Evolutionary conservation across 2,888 invertebrate species (phyloP).

Genomic region (Drosophila formosana): DNA sequence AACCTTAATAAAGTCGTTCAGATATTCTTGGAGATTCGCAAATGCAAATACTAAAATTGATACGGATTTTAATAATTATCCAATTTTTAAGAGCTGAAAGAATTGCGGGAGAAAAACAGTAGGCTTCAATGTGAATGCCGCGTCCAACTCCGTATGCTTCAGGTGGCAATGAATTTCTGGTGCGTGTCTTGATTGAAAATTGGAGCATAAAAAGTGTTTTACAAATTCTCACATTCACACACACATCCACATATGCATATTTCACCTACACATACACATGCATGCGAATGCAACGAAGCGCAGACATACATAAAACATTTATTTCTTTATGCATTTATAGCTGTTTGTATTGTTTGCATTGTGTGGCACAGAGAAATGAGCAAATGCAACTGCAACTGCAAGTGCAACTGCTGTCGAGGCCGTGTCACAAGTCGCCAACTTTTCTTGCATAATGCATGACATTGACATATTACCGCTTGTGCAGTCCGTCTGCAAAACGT

Average conservation of each 20-base stretch:
- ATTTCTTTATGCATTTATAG: constrained; percentile 63
- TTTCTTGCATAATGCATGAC: constrained; percentile 73
- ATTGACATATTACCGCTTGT: constrained; percentile 64
- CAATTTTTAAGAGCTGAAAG: constrained; percentile 6
- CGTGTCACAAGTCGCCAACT: constrained; percentile 46
- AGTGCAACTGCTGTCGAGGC: constrained; percentile 24
- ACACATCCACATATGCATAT: constrained; percentile 15
- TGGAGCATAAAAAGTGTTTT: constrained; percentile 78
- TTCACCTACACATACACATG: constrained; percentile 7
- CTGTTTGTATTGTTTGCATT: constrained; percentile 42
- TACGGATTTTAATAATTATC: background rate
- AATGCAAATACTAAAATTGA: background rate
- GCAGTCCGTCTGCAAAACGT: constrained; percentile 27
- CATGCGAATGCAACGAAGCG: constrained; percentile 40
- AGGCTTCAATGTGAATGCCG: constrained; percentile 35
- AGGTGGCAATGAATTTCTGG: constrained; percentile 80
- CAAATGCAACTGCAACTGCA: constrained; percentile 39
- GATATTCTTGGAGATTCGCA: background rate
- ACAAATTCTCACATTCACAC: constrained; percentile 41
- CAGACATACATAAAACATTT: constrained; percentile 43
- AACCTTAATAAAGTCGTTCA: background rate
- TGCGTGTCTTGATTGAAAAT: constrained; percentile 79
- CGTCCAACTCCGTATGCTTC: constrained; percentile 66
- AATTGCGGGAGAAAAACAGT: constrained; percentile 22
- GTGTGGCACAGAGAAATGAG: constrained; percentile 43